Evolutionary conservation across 2,113 vertebrate genomes (phyloP), one percentile per base, ranked within the genome.

Genomic region (Nibea albiflora): DNA sequence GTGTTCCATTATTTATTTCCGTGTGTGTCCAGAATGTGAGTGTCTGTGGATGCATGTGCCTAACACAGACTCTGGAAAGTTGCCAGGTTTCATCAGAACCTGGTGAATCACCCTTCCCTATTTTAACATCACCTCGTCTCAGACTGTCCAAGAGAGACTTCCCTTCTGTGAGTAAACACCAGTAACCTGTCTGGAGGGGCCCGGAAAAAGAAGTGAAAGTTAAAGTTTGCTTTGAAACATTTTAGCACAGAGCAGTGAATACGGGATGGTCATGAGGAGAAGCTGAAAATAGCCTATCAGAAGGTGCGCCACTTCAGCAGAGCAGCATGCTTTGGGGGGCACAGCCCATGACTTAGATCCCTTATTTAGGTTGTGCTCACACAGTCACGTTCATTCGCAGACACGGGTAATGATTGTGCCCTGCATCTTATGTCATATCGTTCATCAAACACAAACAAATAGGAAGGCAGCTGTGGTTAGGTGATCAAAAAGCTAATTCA

Each of bases 191-290:
- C 80, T 68, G 64, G 67, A 83, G 57, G 57, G 68, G 60, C 46
- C 28, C 0, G 17, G 19, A 62, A 76, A 70, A 84, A 79, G 35
- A 79, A 80, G 80, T 58, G 65, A 85, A 90, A 89, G 88, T 90
- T 92, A 84, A 86, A 47, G 80, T 90, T 88, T 90, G 88, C 58
- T 81, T 42, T 73, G 58, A 84, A 88, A 85, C 52, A 81, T 84
- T 91, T 81, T 53, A 72, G 28, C 81, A 24, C 61, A 50, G 35
- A 66, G 64, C 9, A 22, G 70, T 2, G 12, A 85, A 74, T 47
- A 42, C 64, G 73, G 63, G n/a, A 73, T 70, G 44, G 0, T 60
- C 64, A 83, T 26, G 28, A 66, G 81, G 72, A 80, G 83, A 88
- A 60, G 82, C 80, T 79, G 61, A 84, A 90, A 90, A 91, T 87